phyloP scores from a whole-genome alignment of 2,888 invertebrate genomes.

The Rhagonycha fulva region DNA sequence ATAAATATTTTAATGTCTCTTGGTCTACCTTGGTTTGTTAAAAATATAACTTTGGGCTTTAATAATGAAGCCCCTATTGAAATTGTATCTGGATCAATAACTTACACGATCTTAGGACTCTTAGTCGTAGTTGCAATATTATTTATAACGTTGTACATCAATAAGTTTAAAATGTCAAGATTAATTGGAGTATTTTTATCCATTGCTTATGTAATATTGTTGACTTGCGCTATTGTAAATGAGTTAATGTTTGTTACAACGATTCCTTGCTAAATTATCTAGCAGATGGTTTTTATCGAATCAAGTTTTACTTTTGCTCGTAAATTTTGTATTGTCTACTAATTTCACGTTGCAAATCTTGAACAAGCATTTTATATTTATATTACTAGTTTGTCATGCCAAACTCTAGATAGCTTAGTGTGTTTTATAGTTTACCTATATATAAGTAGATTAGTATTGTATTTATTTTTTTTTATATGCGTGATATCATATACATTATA shows the following conservation, averaged over 20 bases:
- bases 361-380: not conserved
- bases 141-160: conserved; percentile 69
- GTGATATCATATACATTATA: too few relatives aligned
- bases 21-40: conserved; percentile 84
- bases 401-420: too few relatives aligned
- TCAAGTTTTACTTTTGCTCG: not conserved
- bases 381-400: too few relatives aligned
- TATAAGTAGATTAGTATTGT: too few relatives aligned
- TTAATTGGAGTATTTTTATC: conserved; percentile 69
- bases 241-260: conserved; percentile 61
- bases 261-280: not conserved
- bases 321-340: not conserved
- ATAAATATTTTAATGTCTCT: conserved; percentile 82
- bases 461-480: too few relatives aligned
- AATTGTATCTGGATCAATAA: conserved; percentile 79
- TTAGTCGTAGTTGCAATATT: conserved; percentile 74
- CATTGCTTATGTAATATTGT: conserved; percentile 69
- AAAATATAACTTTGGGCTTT: conserved; percentile 62
- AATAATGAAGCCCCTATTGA: conserved; percentile 57
- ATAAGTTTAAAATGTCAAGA: conserved; percentile 72
- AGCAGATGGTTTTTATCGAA: not conserved
- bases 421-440: too few relatives aligned
- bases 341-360: not conserved
- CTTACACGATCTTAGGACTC: conserved; percentile 79
- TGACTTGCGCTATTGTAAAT: conserved; percentile 76